phyloP scores from a whole-genome alignment of 2,888 invertebrate genomes.

The Belgica antarctica region DNA sequence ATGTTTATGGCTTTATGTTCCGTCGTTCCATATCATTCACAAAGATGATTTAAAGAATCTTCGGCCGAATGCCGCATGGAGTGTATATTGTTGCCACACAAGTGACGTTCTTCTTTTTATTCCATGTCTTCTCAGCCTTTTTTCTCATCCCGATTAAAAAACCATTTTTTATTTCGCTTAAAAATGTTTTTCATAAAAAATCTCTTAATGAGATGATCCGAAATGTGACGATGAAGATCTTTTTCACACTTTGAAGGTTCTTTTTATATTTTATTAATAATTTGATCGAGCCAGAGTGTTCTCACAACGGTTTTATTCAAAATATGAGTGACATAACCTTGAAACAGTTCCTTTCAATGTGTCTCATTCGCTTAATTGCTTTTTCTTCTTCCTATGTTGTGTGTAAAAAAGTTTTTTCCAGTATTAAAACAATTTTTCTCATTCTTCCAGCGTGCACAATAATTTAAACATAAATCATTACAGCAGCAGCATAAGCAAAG shows the following conservation, averaged over 20 bases:
- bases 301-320: too few relatives aligned
- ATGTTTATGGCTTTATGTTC: not conserved
- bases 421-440: conserved; percentile 3
- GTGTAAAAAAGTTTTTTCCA: not conserved
- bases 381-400: conserved; percentile 3
- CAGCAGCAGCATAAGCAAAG: conserved; percentile 4
- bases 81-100: conserved; percentile 4
- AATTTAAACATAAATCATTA: conserved; percentile 35
- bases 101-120: conserved; percentile 5
- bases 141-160: conserved; percentile 5
- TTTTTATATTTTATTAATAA: too few relatives aligned
- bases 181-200: too few relatives aligned
- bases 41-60: conserved; percentile 30
- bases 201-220: too few relatives aligned
- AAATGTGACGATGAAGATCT: too few relatives aligned
- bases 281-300: too few relatives aligned
- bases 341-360: too few relatives aligned
- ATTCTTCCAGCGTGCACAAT: not conserved
- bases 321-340: too few relatives aligned
- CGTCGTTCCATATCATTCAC: conserved; percentile 12
- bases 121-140: not conserved
- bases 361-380: conserved; percentile 6
- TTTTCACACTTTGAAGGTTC: too few relatives aligned
- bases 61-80: conserved; percentile 17
- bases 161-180: not conserved